These are phyloP conservation scores for Conistra vaccinii DNA, from an alignment of 2,888 invertebrate species.

Conservation along the genomic window DNA sequence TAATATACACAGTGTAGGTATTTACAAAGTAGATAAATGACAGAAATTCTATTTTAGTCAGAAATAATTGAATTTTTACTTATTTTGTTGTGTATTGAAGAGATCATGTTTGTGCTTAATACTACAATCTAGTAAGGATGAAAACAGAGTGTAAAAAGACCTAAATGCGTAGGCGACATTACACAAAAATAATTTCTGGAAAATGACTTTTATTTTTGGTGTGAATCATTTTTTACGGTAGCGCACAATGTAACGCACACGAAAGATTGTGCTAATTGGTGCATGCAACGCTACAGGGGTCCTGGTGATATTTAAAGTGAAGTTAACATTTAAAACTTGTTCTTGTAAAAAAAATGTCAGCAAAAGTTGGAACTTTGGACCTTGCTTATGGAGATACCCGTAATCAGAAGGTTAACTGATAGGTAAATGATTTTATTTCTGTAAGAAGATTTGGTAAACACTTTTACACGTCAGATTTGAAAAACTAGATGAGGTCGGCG, in stretches of 20 bases:
- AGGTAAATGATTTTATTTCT: no score
- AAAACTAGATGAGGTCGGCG: no score
- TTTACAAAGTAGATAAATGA: slow-evolving; percentile 37
- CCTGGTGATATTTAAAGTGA: neutral
- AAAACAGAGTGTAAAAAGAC: neutral
- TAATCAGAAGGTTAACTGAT: no score
- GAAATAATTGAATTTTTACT: neutral
- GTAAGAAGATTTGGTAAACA: no score
- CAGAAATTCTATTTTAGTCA: neutral
- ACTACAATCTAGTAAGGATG: neutral
- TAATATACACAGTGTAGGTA: slow-evolving; percentile 39
- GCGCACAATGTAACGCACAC: no score
- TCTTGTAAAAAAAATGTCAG: no score
- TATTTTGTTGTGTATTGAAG: neutral
- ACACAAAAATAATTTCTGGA: neutral
- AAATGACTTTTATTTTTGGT: neutral
- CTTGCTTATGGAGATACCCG: neutral
- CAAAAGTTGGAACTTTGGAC: neutral
- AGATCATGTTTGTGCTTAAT: neutral
- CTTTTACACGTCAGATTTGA: no score
- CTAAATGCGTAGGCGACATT: no score
- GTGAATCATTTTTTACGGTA: no score
- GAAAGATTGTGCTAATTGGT: neutral
- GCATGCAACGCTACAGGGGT: neutral
- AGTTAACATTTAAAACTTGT: no score